Evolutionary conservation across 2,113 vertebrate species (phyloP).

Genomic region (Chamaea fasciata): DNA sequence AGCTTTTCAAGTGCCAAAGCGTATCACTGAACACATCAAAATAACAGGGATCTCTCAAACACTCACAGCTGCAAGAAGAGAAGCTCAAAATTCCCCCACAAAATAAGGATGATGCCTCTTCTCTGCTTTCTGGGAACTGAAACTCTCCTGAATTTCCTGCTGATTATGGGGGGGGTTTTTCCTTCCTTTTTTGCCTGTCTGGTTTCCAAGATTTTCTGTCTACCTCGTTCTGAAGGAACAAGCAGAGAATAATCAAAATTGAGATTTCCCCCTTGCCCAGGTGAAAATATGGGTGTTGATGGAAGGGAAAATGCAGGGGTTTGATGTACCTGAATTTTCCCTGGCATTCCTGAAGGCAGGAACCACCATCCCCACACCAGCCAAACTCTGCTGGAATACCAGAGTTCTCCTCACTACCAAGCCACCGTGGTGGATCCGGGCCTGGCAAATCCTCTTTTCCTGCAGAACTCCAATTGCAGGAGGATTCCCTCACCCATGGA

Average conservation of each 20-base stretch:
- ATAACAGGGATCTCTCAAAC: not conserved
- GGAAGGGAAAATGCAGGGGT: not conserved
- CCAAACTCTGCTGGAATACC: not conserved
- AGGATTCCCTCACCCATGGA: not conserved
- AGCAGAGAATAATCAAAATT: not conserved
- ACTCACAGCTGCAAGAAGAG: not conserved
- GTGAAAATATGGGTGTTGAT: not conserved
- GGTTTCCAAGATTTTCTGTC: not conserved
- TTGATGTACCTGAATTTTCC: rapidly evolving
- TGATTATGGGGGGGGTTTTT: not conserved
- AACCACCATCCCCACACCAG: not conserved
- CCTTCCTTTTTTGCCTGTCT: not conserved
- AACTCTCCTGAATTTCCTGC: not conserved
- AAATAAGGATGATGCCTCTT: not conserved
- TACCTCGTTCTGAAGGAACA: not conserved
- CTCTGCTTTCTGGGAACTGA: not conserved
- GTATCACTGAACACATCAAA: not conserved
- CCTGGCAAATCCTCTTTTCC: not conserved
- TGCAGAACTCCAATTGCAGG: not conserved
- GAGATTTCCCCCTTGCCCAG: rapidly evolving
- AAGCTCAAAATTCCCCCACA: not conserved
- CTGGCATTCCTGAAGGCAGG: not conserved
- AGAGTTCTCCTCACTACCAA: not conserved
- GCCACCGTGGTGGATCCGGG: not conserved
- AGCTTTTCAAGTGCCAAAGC: not conserved